phyloP scores from a whole-genome alignment of 1,140 invertebrate species.

The Drosophila varians region DNA sequence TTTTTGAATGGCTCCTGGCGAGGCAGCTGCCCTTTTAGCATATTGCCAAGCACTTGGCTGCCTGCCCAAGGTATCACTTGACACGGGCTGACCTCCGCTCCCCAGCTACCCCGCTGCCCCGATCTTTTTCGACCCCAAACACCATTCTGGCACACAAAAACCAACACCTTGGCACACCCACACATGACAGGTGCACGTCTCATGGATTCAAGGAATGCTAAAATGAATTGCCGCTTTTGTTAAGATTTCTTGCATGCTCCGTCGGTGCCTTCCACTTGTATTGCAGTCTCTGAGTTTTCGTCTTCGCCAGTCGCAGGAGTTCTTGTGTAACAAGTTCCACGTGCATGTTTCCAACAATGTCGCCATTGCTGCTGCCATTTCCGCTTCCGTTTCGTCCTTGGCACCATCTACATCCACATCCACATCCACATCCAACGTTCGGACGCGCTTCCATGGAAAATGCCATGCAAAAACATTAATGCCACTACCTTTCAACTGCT shows the following conservation, averaged over 20 bases:
- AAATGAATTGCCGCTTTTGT: conserved; percentile 80
- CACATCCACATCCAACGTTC: conserved; percentile 34
- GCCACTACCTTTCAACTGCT: conserved; percentile 45
- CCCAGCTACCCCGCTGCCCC: not conserved
- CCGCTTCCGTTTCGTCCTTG: conserved; percentile 34
- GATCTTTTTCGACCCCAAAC: conserved; percentile 25
- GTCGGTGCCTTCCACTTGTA: conserved; percentile 19
- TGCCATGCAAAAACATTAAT: conserved; percentile 71
- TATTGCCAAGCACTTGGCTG: conserved; percentile 48
- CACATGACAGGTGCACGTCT: conserved; percentile 73
- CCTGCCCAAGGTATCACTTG: conserved; percentile 43
- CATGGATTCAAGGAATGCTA: conserved; percentile 68
- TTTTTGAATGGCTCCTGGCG: conserved; percentile 41
- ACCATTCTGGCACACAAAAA: conserved; percentile 13
- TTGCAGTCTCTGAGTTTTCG: conserved; percentile 29
- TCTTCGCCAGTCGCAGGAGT: conserved; percentile 32
- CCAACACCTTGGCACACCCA: conserved; percentile 4
- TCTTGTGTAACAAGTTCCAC: conserved; percentile 73
- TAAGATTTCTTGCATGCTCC: conserved; percentile 72
- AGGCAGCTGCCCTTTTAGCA: conserved; percentile 41
- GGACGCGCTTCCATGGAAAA: conserved; percentile 44
- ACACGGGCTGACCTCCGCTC: conserved; percentile 28
- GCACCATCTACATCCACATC: too few relatives aligned
- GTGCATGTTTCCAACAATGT: conserved; percentile 78
- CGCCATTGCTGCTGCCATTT: conserved; percentile 53